Base-by-base conservation (phyloP, 37 sponge, comb jelly and placozoan genomes). In the Diacarnus erythraeanus region DNA sequence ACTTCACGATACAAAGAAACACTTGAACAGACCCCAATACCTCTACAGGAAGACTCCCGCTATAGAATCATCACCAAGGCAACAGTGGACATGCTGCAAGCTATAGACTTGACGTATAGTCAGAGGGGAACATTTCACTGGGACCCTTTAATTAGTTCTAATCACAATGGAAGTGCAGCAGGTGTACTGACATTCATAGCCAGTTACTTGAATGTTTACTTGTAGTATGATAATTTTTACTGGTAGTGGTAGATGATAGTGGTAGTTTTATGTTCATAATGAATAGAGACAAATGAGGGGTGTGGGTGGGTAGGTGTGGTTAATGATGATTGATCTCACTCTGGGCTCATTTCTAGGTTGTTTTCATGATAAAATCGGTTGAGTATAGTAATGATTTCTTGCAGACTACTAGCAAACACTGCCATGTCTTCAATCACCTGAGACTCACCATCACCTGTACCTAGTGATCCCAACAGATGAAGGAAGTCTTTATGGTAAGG, bases 401-500 rank as follows among this genome's bases (percentile, higher is more conserved):
- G 78, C 3, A 93, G 70, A 37, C 75, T 31, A 18, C 26, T 35
- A 38, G 86, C 54, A 77, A 86, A 82, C 35, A 35, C 18, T 21
- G 59, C 63, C 86, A 86, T 86, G 77, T 93, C 89, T n/a, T 60
- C 51, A 3, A 85, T 23, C 51, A 93, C 90, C 26, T 71, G 76
- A 2, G 54, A 39, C 4, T 87, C 69, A 17, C 77, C 60, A n/a
- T 83, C 84, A n/a, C 64, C 75, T 21, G 80, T 75, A 2, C 80
- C 77, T 21, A 59, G 77, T 18, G 83, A 81, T 9, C 89, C 89
- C 59, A 93, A 68, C 20, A 75, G 1, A 0, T 35, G 42, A 30
- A 93, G 42, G 71, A 89, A 78, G 54, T 89, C 83, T 12, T 59
- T 41, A 47, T 81, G 74, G 64, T 93, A 93, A 42, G 94, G 94